phyloP scores from a whole-genome alignment of 2,797 vertebrate genomes.

The Setipinna tenuifilis region DNA sequence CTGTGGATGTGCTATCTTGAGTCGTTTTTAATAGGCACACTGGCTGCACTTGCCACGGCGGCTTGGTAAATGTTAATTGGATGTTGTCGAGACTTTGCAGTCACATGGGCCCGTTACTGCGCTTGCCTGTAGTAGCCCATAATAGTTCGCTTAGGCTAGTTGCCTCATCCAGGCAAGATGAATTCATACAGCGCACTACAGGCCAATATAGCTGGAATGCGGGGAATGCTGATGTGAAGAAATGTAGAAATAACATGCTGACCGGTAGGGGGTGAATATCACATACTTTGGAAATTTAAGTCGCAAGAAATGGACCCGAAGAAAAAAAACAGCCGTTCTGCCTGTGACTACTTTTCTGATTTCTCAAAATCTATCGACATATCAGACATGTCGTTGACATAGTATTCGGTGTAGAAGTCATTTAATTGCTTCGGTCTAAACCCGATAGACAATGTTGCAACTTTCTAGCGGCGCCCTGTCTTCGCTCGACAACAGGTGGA shows the following conservation, averaged over 20 bases:
- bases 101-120: constrained; percentile 3
- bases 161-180: not conserved
- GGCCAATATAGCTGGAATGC: not conserved
- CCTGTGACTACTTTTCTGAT: not conserved
- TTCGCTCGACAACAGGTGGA: constrained; percentile 53
- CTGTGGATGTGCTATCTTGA: not conserved
- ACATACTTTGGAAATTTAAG: not conserved
- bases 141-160: not conserved
- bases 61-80: constrained; percentile 13
- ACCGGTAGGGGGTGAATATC: not conserved
- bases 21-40: not conserved
- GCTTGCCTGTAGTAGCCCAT: not conserved
- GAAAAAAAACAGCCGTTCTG: not conserved
- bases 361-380: not conserved
- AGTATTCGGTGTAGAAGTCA: not conserved
- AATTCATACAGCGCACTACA: not conserved
- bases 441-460: not conserved
- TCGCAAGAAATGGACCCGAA: not conserved
- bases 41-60: not conserved
- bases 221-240: not conserved
- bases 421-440: not conserved
- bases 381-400: not conserved
- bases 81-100: constrained; percentile 12
- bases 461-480: constrained; percentile 15
- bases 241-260: not conserved